Percentiles rank a stretch among this genome's conserved stretches.
Conservation (phyloP, 2,888 invertebrate species). For the Cephus spinipes region DNA sequence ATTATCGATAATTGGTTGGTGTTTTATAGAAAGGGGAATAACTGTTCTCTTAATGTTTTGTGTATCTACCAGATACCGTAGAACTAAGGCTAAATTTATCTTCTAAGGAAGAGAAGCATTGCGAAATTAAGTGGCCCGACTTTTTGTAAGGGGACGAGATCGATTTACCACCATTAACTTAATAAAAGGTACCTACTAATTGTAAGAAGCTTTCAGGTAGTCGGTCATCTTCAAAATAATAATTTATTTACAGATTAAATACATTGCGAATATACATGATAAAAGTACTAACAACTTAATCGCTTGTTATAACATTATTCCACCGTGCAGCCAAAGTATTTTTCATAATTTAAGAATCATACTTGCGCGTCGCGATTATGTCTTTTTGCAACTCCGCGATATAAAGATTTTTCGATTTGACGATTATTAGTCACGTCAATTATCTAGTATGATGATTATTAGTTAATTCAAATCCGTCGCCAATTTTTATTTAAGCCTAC, state of each 20-base stretch:
- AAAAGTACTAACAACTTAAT: not conserved
- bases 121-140: not conserved
- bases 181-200: not conserved
- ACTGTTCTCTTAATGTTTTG: not conserved
- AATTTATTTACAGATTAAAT: constrained; percentile 38
- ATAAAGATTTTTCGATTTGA: not conserved
- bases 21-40: not conserved
- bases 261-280: constrained; percentile 14
- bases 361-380: not conserved
- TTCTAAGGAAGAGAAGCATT: not conserved
- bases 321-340: not conserved
- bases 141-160: not conserved
- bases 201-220: not conserved
- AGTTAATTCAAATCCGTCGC: not conserved
- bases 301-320: not conserved
- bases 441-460: not conserved
- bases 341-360: not conserved
- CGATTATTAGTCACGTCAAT: not conserved
- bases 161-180: not conserved
- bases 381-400: not conserved
- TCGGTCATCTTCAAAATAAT: constrained; percentile 31
- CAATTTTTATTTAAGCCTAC: not conserved
- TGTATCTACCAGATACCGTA: not conserved
- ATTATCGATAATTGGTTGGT: not conserved
- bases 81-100: not conserved